Evolutionary conservation across 1,140 invertebrate species (phyloP).

Genomic region (Drosophila orena): DNA sequence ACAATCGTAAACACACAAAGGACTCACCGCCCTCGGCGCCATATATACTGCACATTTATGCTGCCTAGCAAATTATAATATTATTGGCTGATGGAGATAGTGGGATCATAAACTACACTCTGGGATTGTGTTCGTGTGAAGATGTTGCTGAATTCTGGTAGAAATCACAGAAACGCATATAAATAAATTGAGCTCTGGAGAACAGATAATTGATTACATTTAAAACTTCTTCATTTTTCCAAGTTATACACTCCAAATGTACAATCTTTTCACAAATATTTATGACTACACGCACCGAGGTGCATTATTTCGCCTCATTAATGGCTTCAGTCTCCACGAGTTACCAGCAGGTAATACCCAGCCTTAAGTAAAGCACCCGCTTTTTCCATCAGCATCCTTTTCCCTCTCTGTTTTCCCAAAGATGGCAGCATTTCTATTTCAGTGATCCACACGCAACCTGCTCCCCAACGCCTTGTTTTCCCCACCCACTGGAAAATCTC

Average conservation of each 20-base stretch:
- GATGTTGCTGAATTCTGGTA: not conserved
- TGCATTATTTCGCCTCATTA: conserved; percentile 19
- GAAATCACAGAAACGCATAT: not conserved
- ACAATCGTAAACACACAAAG: conserved; percentile 16
- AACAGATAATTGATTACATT: too few species aligned
- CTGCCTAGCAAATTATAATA: conserved; percentile 32
- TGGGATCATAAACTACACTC: conserved; percentile 14
- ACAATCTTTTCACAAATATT: not conserved
- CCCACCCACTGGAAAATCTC: not conserved
- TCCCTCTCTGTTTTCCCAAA: conserved; percentile 14
- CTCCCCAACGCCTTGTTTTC: conserved; percentile 16
- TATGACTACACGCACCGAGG: not conserved
- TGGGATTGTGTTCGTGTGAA: conserved; percentile 3
- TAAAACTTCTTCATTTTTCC: too few species aligned
- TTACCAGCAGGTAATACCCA: conserved; percentile 19
- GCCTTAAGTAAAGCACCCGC: conserved; percentile 10
- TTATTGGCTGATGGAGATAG: conserved; percentile 4
- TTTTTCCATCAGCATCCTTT: conserved; percentile 10
- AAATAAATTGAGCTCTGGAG: too few species aligned
- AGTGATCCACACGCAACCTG: conserved; percentile 37
- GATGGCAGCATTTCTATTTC: conserved; percentile 64
- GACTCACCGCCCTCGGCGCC: conserved; percentile 12
- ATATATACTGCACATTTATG: conserved; percentile 20
- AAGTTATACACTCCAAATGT: too few species aligned
- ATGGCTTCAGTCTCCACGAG: conserved; percentile 19